Evolutionary conservation across 1,140 invertebrate genomes (phyloP), one percentile per base, ranked within the genome.

Genomic region (Caenorhabditis latens): DNA sequence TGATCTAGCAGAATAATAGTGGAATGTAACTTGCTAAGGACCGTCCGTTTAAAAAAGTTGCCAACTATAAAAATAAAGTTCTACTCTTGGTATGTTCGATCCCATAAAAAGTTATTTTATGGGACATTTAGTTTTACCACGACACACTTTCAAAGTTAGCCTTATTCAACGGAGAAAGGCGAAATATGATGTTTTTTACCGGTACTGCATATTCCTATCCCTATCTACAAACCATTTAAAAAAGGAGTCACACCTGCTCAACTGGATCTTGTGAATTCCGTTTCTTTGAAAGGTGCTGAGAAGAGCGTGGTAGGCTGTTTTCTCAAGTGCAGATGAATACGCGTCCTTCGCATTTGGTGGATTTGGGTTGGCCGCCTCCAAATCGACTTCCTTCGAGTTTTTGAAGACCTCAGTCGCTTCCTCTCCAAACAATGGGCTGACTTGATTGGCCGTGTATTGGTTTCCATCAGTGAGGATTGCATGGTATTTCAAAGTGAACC

Each of bases 281-380:
- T 91, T 88, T 24, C 90, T 86, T 42, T 90, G 88, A 75, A 92
- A 92, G 42, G 93, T 92, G 57, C 63, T 63, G 13, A 92, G 86
- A 71, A 92, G 84, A 57, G 90, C 90, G 9, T 63, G 24, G 61
- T 92, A 90, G 14, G 91, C 85, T 0, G 85, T 57, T 14, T 85
- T 46, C 85, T 92, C 91, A n/a, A 90, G 82, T 21, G 84, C 87
- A 16, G 89, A 40, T 14, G 90, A 90, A 67, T 92, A 92, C 6
- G 89, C 88, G 53, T 92, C 91, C 53, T 89, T 88, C 16, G 88
- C 21, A 40, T 84, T 85, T 14, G 79, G 19, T 48, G 88, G 88
- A 9, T 84, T 85, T 9, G 82, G 61, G 55, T 48, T 21, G 46
- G 42, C 46, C 24, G 71, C 9, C 90, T 89, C 53, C 79, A 90